These are phyloP conservation scores for Accipiter cooperii DNA, from an alignment of 2,113 vertebrate genomes.

Conservation along the genomic window DNA sequence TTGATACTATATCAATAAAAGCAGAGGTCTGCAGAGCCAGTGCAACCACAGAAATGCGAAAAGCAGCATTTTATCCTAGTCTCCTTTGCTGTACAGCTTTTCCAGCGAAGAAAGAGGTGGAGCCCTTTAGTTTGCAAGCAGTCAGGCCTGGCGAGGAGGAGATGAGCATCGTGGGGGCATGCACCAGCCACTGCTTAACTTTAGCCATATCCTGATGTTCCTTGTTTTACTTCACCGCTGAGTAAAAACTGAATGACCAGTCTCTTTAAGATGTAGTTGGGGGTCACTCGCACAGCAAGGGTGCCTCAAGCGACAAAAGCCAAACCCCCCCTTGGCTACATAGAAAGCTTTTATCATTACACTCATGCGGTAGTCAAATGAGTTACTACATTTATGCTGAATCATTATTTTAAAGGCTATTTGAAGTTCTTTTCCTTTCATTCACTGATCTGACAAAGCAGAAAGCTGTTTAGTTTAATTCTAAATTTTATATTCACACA, in stretches of 20 bases:
- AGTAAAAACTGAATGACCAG: background rate
- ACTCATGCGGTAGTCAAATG: background rate
- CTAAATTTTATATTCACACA: background rate
- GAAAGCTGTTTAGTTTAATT: background rate
- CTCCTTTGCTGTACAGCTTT: background rate
- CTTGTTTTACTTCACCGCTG: background rate
- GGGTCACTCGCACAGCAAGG: background rate
- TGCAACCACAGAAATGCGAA: background rate
- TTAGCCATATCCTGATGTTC: too few species aligned
- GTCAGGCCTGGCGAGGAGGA: background rate
- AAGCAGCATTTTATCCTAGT: background rate
- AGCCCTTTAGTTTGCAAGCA: background rate
- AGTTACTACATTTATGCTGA: background rate
- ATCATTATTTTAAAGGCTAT: background rate
- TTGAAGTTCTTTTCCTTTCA: background rate
- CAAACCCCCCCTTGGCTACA: background rate
- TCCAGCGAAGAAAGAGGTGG: background rate
- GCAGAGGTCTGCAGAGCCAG: background rate
- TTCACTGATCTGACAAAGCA: background rate
- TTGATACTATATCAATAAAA: rapidly evolving
- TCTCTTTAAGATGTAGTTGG: background rate
- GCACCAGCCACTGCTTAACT: background rate
- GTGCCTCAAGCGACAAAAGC: background rate
- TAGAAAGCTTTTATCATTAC: background rate
- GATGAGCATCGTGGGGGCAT: rapidly evolving